Conservation (phyloP, 2,113 vertebrate genomes). For the Hippocampus mohnikei region DNA sequence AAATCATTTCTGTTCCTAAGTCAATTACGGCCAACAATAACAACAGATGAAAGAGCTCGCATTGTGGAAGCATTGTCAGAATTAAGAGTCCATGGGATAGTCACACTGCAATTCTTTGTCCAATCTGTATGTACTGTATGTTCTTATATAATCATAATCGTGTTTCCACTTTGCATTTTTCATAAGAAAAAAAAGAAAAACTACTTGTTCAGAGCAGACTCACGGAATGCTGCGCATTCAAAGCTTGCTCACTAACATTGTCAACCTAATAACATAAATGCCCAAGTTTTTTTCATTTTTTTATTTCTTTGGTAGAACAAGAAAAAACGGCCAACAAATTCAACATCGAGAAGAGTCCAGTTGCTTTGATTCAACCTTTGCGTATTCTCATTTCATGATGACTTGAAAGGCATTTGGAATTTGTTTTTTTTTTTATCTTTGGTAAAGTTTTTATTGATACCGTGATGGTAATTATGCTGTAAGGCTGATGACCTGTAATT, state of each 20-base stretch:
- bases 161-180: constrained; percentile 2
- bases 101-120: not conserved
- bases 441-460: no score
- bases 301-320: not conserved
- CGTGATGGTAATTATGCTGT: no score
- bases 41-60: constrained; percentile 12
- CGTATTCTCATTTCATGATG: not conserved
- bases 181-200: not conserved
- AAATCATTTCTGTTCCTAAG: constrained; percentile 4
- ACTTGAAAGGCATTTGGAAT: no score
- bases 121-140: not conserved
- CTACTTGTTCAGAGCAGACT: not conserved
- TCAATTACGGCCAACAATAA: constrained; percentile 2
- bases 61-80: constrained; percentile 12
- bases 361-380: not conserved
- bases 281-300: no score
- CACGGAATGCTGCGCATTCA: not conserved
- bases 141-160: constrained; percentile 7
- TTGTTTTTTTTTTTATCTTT: no score
- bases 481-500: no score
- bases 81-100: constrained; percentile 7
- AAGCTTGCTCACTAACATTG: not conserved
- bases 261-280: not conserved
- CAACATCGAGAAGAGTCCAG: not conserved
- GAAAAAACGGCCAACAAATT: not conserved